Evolutionary conservation across 2,888 invertebrate genomes (phyloP), one percentile per base, ranked within the genome.

Genomic region (Mycalesis mineus): DNA sequence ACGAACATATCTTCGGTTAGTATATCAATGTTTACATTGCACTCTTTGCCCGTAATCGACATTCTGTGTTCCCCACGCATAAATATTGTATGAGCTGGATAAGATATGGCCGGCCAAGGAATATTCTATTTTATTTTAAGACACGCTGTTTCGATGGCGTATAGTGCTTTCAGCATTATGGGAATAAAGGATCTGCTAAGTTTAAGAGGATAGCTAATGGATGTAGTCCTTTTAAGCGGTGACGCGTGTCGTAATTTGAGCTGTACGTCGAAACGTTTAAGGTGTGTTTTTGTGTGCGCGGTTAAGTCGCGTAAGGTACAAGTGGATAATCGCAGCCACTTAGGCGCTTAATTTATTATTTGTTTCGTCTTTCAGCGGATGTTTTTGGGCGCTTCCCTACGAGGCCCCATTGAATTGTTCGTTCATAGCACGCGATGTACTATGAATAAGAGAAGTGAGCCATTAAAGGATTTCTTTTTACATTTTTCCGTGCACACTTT

Each of bases 1-100:
- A n/a, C n/a, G n/a, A n/a, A n/a, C n/a, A n/a, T 22, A 22, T 22
- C 22, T 22, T 4, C 22, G 22, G 22, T 22, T 22, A 22, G 22
- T 22, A 31, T 33, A 52, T 52, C 42, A 52, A 42, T 33, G 31
- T 37, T 55, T 40, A 57, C 61, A 58, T 54, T 57, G 63, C 58
- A 53, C 47, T 55, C 42, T 42, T 33, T 67, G 63, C 68, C 71
- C 70, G 77, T 84, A 84, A 84, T 84, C 80, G 82, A 84, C 77
- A 74, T 84, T 78, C 80, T 73, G 67, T 84, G 84, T 84, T 82
- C 78, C 67, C 72, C 74, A 73, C 72, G 78, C 78, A 82, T 84
- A 81, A 84, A 85, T 84, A 82, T 83, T 84, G 78, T 74, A 84
- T 82, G 82, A 84, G 71, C 63, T 61, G 70, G 74, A 73, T 77